Evolutionary conservation across 2,797 vertebrate genomes (phyloP).

Genomic region (Gila robusta): DNA sequence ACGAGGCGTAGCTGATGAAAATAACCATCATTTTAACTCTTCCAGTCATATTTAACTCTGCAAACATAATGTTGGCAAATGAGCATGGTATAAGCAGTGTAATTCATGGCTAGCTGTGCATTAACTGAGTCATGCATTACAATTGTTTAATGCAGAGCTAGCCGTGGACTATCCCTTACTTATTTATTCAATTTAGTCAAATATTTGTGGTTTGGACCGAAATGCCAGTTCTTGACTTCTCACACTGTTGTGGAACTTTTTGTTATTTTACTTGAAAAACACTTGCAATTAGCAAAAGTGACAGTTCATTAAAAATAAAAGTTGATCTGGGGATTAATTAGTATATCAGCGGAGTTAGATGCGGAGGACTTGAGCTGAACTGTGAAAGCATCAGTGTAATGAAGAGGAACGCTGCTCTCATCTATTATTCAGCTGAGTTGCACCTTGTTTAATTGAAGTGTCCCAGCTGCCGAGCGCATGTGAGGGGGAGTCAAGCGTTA

Average conservation of each 20-base stretch:
- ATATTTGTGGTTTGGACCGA: not conserved
- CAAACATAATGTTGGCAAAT: too few species aligned
- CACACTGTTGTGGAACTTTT: not conserved
- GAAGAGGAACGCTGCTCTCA: constrained; percentile 59
- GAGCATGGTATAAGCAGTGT: too few species aligned
- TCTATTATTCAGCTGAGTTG: constrained; percentile 76
- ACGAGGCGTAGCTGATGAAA: too few species aligned
- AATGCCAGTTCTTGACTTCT: not conserved
- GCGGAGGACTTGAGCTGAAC: constrained; percentile 11
- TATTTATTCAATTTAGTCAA: too few species aligned
- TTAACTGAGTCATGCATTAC: too few species aligned
- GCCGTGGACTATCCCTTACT: too few species aligned
- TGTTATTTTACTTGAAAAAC: not conserved
- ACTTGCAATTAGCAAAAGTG: not conserved
- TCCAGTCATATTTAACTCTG: too few species aligned
- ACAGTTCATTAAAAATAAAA: not conserved
- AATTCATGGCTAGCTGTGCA: too few species aligned
- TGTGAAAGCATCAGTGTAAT: constrained; percentile 55
- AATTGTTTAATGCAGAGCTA: too few species aligned
- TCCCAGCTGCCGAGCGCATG: constrained; percentile 70
- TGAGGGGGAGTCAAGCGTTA: constrained; percentile 35
- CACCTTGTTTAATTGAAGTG: constrained; percentile 70
- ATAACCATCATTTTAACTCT: too few species aligned
- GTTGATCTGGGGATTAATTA: not conserved
- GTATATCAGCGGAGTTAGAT: not conserved